phyloP scores from a whole-genome alignment of 2,113 vertebrate genomes.

The Menidia beryllina region DNA sequence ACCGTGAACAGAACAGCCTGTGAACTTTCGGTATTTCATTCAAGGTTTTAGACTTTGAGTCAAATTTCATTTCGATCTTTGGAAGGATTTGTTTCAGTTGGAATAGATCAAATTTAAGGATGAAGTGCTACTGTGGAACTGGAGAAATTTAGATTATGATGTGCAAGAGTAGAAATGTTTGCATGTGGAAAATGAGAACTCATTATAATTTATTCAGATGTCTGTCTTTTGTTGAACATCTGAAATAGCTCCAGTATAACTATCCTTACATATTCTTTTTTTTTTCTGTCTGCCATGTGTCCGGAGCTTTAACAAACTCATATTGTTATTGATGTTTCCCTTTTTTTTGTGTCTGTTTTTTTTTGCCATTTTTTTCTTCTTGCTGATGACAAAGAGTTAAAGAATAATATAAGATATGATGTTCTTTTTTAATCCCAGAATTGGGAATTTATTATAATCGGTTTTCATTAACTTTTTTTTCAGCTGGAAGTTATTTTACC shows the following conservation, averaged over 20 bases:
- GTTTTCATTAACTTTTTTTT: too few species aligned
- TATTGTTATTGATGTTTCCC: not conserved
- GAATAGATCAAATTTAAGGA: constrained; percentile 17
- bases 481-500: too few species aligned
- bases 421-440: too few species aligned
- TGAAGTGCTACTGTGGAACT: constrained; percentile 17
- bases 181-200: constrained; percentile 31
- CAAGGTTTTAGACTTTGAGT: not conserved
- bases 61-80: constrained; percentile 14
- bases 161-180: constrained; percentile 35
- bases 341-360: constrained; percentile 7
- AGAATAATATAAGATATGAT: not conserved
- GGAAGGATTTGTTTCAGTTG: constrained; percentile 30
- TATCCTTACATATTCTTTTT: not conserved
- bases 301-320: too few species aligned
- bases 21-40: not conserved
- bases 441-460: too few species aligned
- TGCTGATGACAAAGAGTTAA: constrained; percentile 10
- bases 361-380: constrained; percentile 7
- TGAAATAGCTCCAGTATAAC: not conserved
- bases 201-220: constrained; percentile 17
- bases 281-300: too few species aligned
- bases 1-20: not conserved
- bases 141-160: constrained; percentile 13
- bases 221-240: constrained; percentile 1